Base-by-base conservation (phyloP, 1,140 invertebrate genomes). In the Diploscapter pachys region DNA sequence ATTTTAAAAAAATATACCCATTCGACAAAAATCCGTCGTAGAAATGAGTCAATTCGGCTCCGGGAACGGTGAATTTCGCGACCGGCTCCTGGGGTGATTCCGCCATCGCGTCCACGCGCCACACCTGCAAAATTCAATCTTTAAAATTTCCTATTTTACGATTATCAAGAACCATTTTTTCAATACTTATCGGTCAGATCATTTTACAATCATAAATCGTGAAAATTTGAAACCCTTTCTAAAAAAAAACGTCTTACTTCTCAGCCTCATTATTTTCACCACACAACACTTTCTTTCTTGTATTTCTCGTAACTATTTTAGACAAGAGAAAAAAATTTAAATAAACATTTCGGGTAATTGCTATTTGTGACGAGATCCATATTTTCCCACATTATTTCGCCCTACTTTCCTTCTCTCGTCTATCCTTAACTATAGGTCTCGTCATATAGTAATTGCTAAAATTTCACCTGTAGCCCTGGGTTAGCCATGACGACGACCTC, bases 11-110 rank as follows among this genome's bases (percentile, higher is more conserved):
- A n/a, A n/a, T n/a, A 11, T 73, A 84, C 82, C 83, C 84, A 59
- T 72, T 72, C 64, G 79, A 82, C 9, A 85, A 62, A 77, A 85
- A 85, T 67, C 84, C 83, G 78, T 85, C 83, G 56, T 85, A 85
- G 62, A 85, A 85, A 73, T 85, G 84, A 48, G 70, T 77, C n/a
- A 85, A 71, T 13, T 85, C 81, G 48, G 81, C 82, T 49, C 82
- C 81, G 6, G 81, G 74, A 3, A 85, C 83, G 6, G 66, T 56
- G 72, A 85, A 85, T 3, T 79, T 61, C 31, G 84, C 76, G 3
- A 79, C 77, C 13, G 83, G 84, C 50, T 78, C 71, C 56, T 78
- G 78, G 8, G 84, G 81, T 3, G 57, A 55, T 6, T 55, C 70
- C 3, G 80, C 79, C 50, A 80, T 78, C 48, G 73, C 81, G 65